A percentile compares a stretch with the other conserved stretches of the same genome.
Evolutionary conservation across 2,113 vertebrate genomes (phyloP).

Genomic region (Calyptomena viridis): DNA sequence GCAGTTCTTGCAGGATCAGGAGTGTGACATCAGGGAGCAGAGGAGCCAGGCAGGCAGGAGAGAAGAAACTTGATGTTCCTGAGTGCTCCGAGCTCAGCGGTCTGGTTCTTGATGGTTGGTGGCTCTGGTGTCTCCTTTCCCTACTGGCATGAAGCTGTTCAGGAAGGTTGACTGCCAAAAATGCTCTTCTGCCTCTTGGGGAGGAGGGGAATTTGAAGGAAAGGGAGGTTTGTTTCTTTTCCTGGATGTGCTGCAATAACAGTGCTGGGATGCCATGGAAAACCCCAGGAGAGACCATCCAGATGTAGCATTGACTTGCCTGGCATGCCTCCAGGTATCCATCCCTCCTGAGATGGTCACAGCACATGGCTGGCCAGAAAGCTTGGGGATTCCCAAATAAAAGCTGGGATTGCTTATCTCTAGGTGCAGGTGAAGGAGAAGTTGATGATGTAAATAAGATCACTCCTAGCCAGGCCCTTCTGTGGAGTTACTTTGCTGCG

Average conservation of each 20-base stretch:
- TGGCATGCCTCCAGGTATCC: not conserved
- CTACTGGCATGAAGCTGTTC: not conserved
- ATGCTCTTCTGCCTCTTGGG: not conserved
- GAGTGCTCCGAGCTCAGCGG: accelerated
- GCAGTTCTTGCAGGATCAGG: not conserved
- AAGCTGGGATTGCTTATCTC: not conserved
- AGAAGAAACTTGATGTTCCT: not conserved
- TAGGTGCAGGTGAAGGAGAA: not conserved
- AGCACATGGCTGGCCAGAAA: not conserved
- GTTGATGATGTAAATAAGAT: not conserved
- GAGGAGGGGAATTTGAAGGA: not conserved
- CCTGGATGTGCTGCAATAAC: not conserved
- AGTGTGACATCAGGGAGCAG: not conserved
- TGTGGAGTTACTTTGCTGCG: not conserved
- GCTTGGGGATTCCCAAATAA: not conserved
- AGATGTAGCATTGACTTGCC: not conserved
- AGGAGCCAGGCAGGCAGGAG: not conserved
- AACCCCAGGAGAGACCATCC: not conserved
- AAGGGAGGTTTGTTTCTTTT: not conserved
- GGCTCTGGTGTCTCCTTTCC: not conserved
- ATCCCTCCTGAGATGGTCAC: not conserved
- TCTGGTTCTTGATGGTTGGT: not conserved
- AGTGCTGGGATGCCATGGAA: accelerated
- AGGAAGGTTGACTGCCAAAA: not conserved
- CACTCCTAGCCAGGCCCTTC: not conserved